These are phyloP conservation scores for Brachionus plicatilis DNA, from an alignment of 1,140 invertebrate species.

Conservation along the genomic window DNA sequence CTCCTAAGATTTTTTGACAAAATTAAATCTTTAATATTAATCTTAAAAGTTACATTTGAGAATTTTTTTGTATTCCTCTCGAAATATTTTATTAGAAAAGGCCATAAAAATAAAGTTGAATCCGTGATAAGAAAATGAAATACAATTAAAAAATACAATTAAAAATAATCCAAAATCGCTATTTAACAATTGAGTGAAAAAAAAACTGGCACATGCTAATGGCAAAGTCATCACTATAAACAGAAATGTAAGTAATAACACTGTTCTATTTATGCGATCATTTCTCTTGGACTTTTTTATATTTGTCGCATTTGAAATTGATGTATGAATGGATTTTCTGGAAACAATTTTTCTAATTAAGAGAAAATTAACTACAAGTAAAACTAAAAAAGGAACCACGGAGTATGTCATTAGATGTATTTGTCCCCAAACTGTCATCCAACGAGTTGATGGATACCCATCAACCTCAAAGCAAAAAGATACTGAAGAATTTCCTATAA, in stretches of 20 bases:
- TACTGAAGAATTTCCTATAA: background rate
- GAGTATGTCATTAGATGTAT: conserved; percentile 11
- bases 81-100: conserved; percentile 21
- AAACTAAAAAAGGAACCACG: background rate
- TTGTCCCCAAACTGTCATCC: conserved; percentile 30
- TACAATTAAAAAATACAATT: conserved; percentile 11
- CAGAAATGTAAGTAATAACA: background rate
- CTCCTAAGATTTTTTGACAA: background rate
- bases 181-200: background rate
- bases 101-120: conserved; percentile 25
- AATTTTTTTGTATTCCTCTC: conserved; percentile 15
- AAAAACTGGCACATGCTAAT: conserved; percentile 7
- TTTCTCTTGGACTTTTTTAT: background rate
- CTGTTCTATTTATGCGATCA: background rate
- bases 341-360: background rate
- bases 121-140: conserved; percentile 37
- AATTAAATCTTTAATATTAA: background rate
- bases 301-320: background rate
- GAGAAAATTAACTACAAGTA: background rate
- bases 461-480: conserved; percentile 1
- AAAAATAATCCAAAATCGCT: background rate
- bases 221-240: conserved; percentile 10
- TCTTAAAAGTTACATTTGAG: background rate
- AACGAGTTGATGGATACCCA: background rate
- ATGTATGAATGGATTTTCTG: background rate